A percentile compares a stretch with the other conserved stretches of the same genome.
phyloP scores from a whole-genome alignment of 1,140 invertebrate genomes.

The Geopemphigus sp. region DNA sequence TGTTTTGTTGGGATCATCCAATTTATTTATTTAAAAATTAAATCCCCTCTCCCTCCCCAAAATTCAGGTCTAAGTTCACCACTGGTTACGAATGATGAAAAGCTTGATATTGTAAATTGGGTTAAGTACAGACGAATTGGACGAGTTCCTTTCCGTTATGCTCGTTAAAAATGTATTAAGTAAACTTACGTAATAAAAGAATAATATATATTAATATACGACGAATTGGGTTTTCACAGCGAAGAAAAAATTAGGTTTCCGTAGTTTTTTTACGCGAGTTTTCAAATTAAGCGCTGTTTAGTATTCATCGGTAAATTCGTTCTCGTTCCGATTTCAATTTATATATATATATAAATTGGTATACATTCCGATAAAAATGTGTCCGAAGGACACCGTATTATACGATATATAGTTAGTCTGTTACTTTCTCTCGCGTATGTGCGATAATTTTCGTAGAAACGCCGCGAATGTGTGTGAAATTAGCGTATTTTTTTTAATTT shows the following conservation, averaged over 20 bases:
- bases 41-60: no score
- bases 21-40: no score
- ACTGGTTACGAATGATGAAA: no score
- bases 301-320: slow-evolving; percentile 1
- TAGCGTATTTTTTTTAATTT: slow-evolving; percentile 40
- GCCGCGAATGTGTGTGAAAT: slow-evolving; percentile 13
- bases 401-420: background rate
- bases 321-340: slow-evolving; percentile 3
- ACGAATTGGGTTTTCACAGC: no score
- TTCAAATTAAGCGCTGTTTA: background rate
- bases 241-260: background rate
- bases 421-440: slow-evolving; percentile 14
- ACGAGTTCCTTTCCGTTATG: no score
- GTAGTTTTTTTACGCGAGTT: background rate
- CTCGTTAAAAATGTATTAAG: no score
- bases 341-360: slow-evolving; percentile 16
- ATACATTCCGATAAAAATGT: slow-evolving; percentile 19
- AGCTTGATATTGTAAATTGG: no score
- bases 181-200: no score
- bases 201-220: no score
- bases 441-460: slow-evolving; percentile 12
- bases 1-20: no score
- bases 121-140: no score
- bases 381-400: slow-evolving; percentile 7
- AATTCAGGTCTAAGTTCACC: no score